Evolutionary conservation across 2,888 invertebrate genomes (phyloP), one percentile per base, ranked within the genome.

Genomic region (Galeopsomyia nigrocyanea): DNA sequence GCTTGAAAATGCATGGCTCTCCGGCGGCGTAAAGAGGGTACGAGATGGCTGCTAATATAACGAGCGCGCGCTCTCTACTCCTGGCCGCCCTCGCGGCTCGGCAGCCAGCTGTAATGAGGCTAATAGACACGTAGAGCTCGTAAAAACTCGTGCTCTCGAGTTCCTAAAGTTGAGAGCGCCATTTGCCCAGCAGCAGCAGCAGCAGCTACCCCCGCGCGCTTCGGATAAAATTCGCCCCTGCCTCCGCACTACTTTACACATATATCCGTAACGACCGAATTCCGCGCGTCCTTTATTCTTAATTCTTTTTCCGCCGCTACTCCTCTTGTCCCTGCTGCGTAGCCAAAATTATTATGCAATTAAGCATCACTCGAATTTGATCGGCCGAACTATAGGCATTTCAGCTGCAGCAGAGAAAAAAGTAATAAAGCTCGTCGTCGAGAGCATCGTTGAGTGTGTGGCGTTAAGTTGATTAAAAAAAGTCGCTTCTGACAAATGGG

Each of bases 51-150:
- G 76, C 77, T 77, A 78, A 78, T 79, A 80, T 79, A 81, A 81
- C 80, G 80, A 78, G 79, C 76, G 26, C 78, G 76, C 78, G 79
- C 77, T 79, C 79, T 78, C 80, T 79, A 75, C 78, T 78, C 73
- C 78, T 73, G 26, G 5, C 3, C 26, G 39, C 39, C 75, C 70
- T 53, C 75, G 73, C 68, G 74, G 71, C 75, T n/a, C n/a, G n/a
- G n/a, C n/a, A n/a, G 72, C 73, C 75, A 21, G 77, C 2, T 5
- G 77, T 82, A 82, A 83, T 82, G 83, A 80, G 80, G 79, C 82
- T 84, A 84, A 84, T 84, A 83, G 82, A 84, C 84, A 84, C 83
- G 84, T 84, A 83, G 77, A 58, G 76, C 77, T 82, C 83, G 82
- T 84, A 83, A 84, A 84, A 83, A 83, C 75, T 71, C 77, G 75